phyloP scores from a whole-genome alignment of 2,797 vertebrate genomes.

The Neostethus bicornis region DNA sequence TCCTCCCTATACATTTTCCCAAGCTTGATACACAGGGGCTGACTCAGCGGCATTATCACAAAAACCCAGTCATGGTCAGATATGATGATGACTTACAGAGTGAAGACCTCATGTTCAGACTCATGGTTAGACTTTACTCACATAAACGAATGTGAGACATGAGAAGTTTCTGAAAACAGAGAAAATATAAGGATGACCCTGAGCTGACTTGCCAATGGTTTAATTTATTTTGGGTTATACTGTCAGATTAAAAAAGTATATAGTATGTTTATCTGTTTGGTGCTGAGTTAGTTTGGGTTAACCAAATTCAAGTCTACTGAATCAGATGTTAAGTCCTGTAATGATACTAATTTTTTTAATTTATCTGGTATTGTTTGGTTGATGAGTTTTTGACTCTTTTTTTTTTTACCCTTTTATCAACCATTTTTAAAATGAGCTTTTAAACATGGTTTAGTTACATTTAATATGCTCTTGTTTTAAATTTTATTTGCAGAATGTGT shows the following conservation, averaged over 20 bases:
- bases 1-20: conserved; percentile 77
- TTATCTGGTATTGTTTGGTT: no score
- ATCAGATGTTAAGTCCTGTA: not conserved
- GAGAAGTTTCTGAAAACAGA: conserved; percentile 35
- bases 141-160: conserved; percentile 34
- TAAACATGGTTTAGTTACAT: no score
- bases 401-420: no score
- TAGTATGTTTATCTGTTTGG: conserved; percentile 7
- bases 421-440: no score
- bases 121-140: conserved; percentile 61
- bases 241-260: conserved; percentile 9
- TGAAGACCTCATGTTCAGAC: conserved; percentile 60
- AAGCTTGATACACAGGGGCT: conserved; percentile 69
- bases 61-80: conserved; percentile 66
- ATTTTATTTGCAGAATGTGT: no score
- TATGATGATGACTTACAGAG: conserved; percentile 72
- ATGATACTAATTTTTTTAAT: no score
- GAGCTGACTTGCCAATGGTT: conserved; percentile 29
- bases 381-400: no score
- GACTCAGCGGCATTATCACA: conserved; percentile 71
- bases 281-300: not conserved
- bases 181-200: conserved; percentile 7
- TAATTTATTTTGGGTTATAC: conserved; percentile 33
- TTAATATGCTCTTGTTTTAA: no score
- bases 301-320: conserved; percentile 6